Base-by-base conservation (phyloP, 2,113 vertebrate species). In the Boulengeromyrus knoepffleri region DNA sequence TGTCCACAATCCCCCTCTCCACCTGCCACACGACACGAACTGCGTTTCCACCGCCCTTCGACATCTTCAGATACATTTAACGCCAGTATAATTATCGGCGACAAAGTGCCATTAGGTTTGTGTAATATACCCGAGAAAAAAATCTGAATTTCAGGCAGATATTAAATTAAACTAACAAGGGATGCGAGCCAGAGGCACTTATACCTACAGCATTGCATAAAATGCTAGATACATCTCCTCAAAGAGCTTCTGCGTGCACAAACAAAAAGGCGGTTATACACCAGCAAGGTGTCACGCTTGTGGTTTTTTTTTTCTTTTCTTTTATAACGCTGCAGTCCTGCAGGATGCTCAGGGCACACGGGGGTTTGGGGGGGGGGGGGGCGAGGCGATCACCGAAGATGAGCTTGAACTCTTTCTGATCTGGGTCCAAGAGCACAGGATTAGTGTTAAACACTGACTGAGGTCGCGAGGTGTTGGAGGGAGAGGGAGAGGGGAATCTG, bases 151-250 rank as follows among this genome's bases (percentile, higher is more conserved):
- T 56, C 74, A 84, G 39, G 50, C 27, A 85, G 80, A 46, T 89
- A 47, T 62, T 89, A 58, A 85, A 89, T 85, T 31, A 89, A 56
- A 89, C 74, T 77, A 89, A 89, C 46, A 85, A 85, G 84, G 53
- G 53, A 56, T 56, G 53, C 19, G 0, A 27, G 89, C 77, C 89
- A 27, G 24, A 21, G 80, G 52, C 89, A 36, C 13, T 85, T 62
- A 80, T 58, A 85, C 46, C 39, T 56, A 85, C 39, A 85, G 53
- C n/a, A 58, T 46, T 45, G 89, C n/a, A 77, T 56, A 85, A 89
- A 58, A 85, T 31, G 52, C 52, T 31, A 47, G 52, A 89, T 39
- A 89, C 42, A 62, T 39, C n/a, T 77, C 66, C 31, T 89, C 27
- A 52, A 56, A 62, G 24, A 19, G 52, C 39, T 17, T 13, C 77